A percentile compares a stretch with the other conserved stretches of the same genome.
Conservation (phyloP, 2,113 vertebrate species). For the Hyla sarda region DNA sequence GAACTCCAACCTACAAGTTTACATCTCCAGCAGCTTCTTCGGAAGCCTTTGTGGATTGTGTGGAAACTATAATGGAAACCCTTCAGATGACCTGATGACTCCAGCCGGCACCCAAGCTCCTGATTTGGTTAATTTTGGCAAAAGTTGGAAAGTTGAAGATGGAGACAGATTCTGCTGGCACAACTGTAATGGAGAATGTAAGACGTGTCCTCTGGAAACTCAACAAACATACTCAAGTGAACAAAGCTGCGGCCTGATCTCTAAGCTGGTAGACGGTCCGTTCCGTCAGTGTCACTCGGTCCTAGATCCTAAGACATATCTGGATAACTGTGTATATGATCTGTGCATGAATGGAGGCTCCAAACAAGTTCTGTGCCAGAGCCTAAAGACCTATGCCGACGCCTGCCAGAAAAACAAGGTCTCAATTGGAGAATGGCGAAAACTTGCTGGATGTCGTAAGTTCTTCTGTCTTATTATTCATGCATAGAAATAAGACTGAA, state of each 20-base stretch:
- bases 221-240: slow-evolving; percentile 6
- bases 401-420: slow-evolving; percentile 69
- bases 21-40: too few relatives aligned
- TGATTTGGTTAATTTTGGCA: too few relatives aligned
- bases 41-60: too few relatives aligned
- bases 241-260: slow-evolving; percentile 70
- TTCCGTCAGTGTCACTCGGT: slow-evolving; percentile 60
- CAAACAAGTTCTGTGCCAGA: slow-evolving; percentile 69
- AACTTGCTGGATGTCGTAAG: slow-evolving; percentile 70
- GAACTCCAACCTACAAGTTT: too few relatives aligned
- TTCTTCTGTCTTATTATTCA: background rate
- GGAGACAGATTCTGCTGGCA: too few relatives aligned
- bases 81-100: too few relatives aligned
- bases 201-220: slow-evolving; percentile 63
- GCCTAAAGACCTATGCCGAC: slow-evolving; percentile 69
- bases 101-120: too few relatives aligned
- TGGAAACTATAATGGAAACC: too few relatives aligned
- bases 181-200: slow-evolving; percentile 64
- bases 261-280: slow-evolving; percentile 59
- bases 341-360: slow-evolving; percentile 68
- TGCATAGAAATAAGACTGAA: background rate
- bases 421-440: slow-evolving; percentile 71
- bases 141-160: too few relatives aligned
- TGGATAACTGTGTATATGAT: slow-evolving; percentile 68
- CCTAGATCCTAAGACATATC: slow-evolving; percentile 62